A percentile compares a stretch with the other conserved stretches of the same genome.
phyloP scores from a whole-genome alignment of 2,113 vertebrate genomes.

The Oryzias melastigma region DNA sequence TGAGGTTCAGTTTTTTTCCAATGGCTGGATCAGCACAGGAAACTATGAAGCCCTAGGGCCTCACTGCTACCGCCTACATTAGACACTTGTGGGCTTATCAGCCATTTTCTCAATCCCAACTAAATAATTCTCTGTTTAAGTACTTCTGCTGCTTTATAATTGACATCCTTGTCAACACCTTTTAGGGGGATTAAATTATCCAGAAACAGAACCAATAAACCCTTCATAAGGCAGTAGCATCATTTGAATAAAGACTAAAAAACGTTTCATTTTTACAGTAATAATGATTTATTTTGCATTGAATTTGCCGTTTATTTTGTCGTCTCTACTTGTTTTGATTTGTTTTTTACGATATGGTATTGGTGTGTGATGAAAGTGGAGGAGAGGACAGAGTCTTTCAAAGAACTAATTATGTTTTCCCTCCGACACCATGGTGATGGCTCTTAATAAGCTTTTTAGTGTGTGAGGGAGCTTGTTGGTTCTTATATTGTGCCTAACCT shows the following conservation, averaged over 20 bases:
- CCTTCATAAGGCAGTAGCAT: not conserved
- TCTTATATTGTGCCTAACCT: conserved; percentile 13
- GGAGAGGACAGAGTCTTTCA: conserved; percentile 28
- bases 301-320: conserved; percentile 5
- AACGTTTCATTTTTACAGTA: conserved; percentile 1
- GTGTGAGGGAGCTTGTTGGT: conserved; percentile 16
- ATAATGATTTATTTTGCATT: conserved; percentile 18
- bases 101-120: conserved; percentile 20
- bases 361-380: conserved; percentile 34
- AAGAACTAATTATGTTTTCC: conserved; percentile 42
- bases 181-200: conserved; percentile 7
- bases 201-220: not conserved
- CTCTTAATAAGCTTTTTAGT: conserved; percentile 37
- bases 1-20: conserved; percentile 16
- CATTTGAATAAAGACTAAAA: not conserved
- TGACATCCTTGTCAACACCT: conserved; percentile 14
- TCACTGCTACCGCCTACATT: conserved; percentile 9
- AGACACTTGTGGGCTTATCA: conserved; percentile 14
- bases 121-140: conserved; percentile 10
- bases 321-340: not conserved
- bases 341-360: conserved; percentile 13
- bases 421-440: conserved; percentile 31
- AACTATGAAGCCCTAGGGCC: conserved; percentile 21
- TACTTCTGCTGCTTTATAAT: conserved; percentile 12
- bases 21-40: conserved; percentile 5